Evolutionary conservation across 2,113 vertebrate genomes (phyloP), one percentile per base, ranked within the genome.

Genomic region (Origma solitaria): DNA sequence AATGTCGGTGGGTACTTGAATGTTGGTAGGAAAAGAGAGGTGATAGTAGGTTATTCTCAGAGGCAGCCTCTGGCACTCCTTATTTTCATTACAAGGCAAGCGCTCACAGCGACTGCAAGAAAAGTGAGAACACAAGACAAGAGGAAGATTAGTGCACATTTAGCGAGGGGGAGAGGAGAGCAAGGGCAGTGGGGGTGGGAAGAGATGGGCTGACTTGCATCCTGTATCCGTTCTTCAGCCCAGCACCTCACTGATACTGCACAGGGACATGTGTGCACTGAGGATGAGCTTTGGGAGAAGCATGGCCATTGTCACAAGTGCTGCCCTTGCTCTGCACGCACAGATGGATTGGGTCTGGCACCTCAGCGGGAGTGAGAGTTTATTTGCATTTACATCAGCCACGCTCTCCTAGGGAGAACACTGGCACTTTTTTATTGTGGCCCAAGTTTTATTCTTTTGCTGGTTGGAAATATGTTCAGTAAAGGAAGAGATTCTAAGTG

Each of bases 1-100:
- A 97, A 99, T 98, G 97, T 98, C 98, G 97, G 98, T 99, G 97
- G 98, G 98, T 95, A 98, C 98, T 92, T 98, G 99, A 91, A 99
- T 98, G 98, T 99, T 99, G 99, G 98, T 99, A 86, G 99, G 99
- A 97, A 99, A 99, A 98, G 99, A 99, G 98, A 99, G 99, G 97
- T 99, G 98, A 98, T 99, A 99, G 98, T 98, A 98, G 98, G 99
- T 99, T 98, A 99, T 99, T 99, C 99, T 98, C 98, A 99, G 96
- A 95, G 99, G 99, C 98, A 98, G 98, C 98, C 97, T 97, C 98
- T 98, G 98, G 98, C 99, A 99, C 98, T 99, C 98, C 98, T 98
- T 98, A 98, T 97, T 98, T 95, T 99, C 99, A 98, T 98, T 98
- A 98, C 99, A 99, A 98, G 99, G 98, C 99, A 99, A 99, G 98